phyloP scores from a whole-genome alignment of 2,797 vertebrate species.

The Clarias fuscus region DNA sequence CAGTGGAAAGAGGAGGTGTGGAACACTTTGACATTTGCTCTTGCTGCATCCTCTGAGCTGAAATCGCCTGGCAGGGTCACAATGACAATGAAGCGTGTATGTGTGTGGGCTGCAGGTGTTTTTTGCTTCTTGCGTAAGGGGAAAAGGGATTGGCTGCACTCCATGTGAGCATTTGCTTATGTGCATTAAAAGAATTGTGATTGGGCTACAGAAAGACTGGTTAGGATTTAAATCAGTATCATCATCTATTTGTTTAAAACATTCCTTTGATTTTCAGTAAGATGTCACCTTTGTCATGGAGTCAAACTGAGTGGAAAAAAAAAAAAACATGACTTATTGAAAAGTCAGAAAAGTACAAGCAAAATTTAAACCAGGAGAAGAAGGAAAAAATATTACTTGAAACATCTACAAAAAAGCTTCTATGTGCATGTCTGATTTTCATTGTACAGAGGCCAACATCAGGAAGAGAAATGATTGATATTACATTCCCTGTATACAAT shows the following conservation, averaged over 20 bases:
- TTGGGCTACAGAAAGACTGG: not conserved
- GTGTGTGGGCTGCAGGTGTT: constrained; percentile 34
- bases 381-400: constrained; percentile 43
- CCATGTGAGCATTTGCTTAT: not conserved
- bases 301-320: not conserved
- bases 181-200: not conserved
- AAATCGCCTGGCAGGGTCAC: constrained; percentile 37
- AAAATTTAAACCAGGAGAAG: constrained; percentile 39
- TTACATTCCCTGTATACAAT: not conserved
- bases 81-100: constrained; percentile 33
- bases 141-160: not conserved
- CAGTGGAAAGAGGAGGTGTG: constrained; percentile 45
- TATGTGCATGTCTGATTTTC: constrained; percentile 21
- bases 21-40: constrained; percentile 56
- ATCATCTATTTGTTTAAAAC: not conserved
- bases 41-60: constrained; percentile 39
- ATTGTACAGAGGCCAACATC: constrained; percentile 23
- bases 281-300: constrained; percentile 12
- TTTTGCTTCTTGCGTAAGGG: not conserved
- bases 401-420: constrained; percentile 29
- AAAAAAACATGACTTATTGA: not conserved
- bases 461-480: not conserved
- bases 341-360: constrained; percentile 42
- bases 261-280: not conserved
- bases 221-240: constrained; percentile 10